phyloP scores from a whole-genome alignment of 2,797 vertebrate species.

The Pseudomugil tenellus region DNA sequence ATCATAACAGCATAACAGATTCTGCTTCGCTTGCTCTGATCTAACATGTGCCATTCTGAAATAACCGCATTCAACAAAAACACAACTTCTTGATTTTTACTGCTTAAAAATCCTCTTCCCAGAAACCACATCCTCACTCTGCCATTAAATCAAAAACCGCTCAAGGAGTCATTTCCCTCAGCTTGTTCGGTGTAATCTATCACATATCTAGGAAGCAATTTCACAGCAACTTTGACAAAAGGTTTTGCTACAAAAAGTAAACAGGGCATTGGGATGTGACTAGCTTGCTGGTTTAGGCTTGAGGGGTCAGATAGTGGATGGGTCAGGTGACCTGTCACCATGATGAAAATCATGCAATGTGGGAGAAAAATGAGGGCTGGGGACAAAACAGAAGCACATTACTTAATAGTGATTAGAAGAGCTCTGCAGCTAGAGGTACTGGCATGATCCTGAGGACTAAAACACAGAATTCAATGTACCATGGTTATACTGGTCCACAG shows the following conservation, averaged over 20 bases:
- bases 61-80: slow-evolving; percentile 36
- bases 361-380: neutral
- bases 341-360: too few species aligned
- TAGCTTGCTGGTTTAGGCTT: slow-evolving; percentile 32
- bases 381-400: neutral
- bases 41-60: slow-evolving; percentile 14
- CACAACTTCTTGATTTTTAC: slow-evolving; percentile 19
- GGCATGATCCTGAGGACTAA: too few species aligned
- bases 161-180: slow-evolving; percentile 47
- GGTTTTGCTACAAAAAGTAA: slow-evolving; percentile 39
- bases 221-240: slow-evolving; percentile 45
- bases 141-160: slow-evolving; percentile 22
- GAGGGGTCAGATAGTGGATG: slow-evolving; percentile 49
- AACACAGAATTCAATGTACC: neutral
- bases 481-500: neutral
- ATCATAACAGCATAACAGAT: slow-evolving; percentile 12
- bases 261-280: slow-evolving; percentile 7
- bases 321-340: neutral
- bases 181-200: slow-evolving; percentile 56
- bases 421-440: neutral
- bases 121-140: slow-evolving; percentile 55
- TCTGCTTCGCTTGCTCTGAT: slow-evolving; percentile 10
- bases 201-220: slow-evolving; percentile 50
- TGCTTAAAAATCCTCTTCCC: slow-evolving; percentile 27
- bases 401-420: neutral